These are phyloP conservation scores for Teleiodes luculella DNA, from an alignment of 2,888 invertebrate genomes.

Conservation along the genomic window DNA sequence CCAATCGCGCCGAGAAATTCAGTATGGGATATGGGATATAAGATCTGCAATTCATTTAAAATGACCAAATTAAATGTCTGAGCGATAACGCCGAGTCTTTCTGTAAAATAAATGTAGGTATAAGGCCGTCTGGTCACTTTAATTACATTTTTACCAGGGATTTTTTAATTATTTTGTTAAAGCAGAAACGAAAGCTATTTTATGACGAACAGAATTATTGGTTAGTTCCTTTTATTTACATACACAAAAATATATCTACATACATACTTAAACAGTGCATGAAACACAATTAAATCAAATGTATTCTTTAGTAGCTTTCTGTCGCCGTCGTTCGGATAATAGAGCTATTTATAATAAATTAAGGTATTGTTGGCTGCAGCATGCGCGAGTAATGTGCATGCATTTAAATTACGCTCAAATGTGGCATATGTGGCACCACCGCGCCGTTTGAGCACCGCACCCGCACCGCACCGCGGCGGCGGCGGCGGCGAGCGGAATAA, in stretches of 20 bases:
- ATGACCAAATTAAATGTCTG: constrained; percentile 63
- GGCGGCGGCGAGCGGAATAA: no score
- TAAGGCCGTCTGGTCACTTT: constrained; percentile 36
- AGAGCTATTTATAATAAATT: constrained; percentile 61
- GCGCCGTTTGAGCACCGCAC: background rate
- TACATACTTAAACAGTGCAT: no score
- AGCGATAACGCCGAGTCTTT: constrained; percentile 54
- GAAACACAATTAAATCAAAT: constrained; percentile 10
- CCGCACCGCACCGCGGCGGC: background rate
- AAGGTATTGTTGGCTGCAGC: constrained; percentile 48
- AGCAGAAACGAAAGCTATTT: background rate
- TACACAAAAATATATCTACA: no score
- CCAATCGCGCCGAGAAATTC: constrained; percentile 48
- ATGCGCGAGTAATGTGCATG: constrained; percentile 57
- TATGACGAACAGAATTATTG: no score
- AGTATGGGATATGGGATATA: constrained; percentile 48
- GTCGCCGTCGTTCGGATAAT: constrained; percentile 35
- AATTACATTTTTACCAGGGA: background rate
- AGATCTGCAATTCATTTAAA: constrained; percentile 62
- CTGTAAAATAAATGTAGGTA: constrained; percentile 54
- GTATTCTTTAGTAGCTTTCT: constrained; percentile 27
- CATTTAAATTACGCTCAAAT: constrained; percentile 68
- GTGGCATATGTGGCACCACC: constrained; percentile 41
- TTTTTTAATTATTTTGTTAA: background rate
- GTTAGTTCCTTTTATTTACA: no score